Conservation (phyloP, 2,797 vertebrate species). For the Masticophis lateralis region DNA sequence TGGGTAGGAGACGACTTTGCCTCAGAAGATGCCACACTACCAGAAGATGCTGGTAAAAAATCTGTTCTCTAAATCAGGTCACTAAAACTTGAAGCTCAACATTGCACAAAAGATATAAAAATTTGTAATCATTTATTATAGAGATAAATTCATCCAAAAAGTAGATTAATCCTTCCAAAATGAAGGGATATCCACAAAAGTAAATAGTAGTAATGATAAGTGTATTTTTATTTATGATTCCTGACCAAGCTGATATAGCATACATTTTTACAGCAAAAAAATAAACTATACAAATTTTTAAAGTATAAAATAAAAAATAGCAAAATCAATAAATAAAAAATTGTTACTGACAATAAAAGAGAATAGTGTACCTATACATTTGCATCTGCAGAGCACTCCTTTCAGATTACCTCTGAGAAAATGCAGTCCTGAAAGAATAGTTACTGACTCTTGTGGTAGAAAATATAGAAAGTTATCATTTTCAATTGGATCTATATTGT, state of each 20-base stretch:
- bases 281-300: not conserved
- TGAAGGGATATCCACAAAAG: not conserved
- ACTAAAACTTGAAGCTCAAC: not conserved
- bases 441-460: not conserved
- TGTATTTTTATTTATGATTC: not conserved
- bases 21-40: not conserved
- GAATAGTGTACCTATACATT: not conserved
- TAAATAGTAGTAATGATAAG: not conserved
- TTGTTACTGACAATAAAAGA: not conserved
- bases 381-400: not conserved
- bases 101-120: not conserved
- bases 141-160: not conserved
- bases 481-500: not conserved
- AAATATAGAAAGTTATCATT: not conserved
- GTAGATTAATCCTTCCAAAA: not conserved
- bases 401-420: not conserved
- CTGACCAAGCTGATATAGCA: not conserved
- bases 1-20: not conserved
- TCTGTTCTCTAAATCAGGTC: not conserved
- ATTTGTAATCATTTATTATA: not conserved
- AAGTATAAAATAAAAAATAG: not conserved
- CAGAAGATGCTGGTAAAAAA: not conserved
- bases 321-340: not conserved
- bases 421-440: not conserved
- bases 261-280: not conserved